A percentile compares a stretch with the other conserved stretches of the same genome.
Conservation (phyloP, 2,888 invertebrate species). For the Xanthorhoe designata region DNA sequence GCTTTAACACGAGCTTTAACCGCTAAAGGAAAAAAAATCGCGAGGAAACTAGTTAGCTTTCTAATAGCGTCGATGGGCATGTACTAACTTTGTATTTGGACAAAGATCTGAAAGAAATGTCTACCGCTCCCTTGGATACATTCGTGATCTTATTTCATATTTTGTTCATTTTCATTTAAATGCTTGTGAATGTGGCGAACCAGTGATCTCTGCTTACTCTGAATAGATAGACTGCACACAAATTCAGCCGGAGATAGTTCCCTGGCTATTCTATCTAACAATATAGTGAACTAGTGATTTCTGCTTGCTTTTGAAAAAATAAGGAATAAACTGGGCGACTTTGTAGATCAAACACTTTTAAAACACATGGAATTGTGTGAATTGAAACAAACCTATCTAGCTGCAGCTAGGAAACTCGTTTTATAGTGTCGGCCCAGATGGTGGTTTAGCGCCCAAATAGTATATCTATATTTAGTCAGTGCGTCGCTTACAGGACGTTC, state of each 20-base stretch:
- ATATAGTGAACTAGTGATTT: not conserved
- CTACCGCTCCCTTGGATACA: too few relatives aligned
- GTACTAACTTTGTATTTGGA: too few relatives aligned
- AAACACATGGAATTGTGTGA: not conserved
- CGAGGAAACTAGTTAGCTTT: too few relatives aligned
- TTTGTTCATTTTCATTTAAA: too few relatives aligned
- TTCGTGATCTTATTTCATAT: too few relatives aligned
- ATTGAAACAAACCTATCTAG: slow-evolving; percentile 32
- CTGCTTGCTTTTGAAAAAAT: not conserved
- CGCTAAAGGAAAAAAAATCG: too few relatives aligned
- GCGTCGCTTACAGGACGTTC: slow-evolving; percentile 65
- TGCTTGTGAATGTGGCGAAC: not conserved
- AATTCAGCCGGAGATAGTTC: not conserved
- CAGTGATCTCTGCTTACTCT: not conserved
- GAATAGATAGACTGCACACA: not conserved
- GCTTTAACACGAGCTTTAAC: too few relatives aligned
- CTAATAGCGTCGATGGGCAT: too few relatives aligned
- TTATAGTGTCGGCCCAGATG: slow-evolving; percentile 56
- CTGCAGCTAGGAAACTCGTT: slow-evolving; percentile 63
- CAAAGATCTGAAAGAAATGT: too few relatives aligned
- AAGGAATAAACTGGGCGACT: too few relatives aligned
- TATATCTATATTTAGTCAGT: slow-evolving; percentile 63
- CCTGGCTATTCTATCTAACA: not conserved
- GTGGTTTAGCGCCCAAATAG: slow-evolving; percentile 72
- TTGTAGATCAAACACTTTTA: not conserved